These are phyloP conservation scores for Escarpia spicata DNA, from an alignment of 2,888 invertebrate genomes.

Conservation along the genomic window DNA sequence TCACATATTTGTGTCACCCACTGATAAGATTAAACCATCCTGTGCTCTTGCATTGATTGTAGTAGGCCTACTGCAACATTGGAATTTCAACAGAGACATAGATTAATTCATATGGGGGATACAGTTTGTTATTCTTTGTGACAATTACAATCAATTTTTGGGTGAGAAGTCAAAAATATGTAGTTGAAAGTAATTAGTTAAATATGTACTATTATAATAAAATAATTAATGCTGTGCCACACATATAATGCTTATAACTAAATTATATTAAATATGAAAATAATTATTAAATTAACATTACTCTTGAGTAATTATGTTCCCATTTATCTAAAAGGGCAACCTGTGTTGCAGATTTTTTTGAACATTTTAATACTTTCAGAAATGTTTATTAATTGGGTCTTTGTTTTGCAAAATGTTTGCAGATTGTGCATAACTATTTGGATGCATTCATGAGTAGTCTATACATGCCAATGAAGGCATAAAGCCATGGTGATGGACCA, in stretches of 20 bases:
- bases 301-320: neutral
- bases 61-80: neutral
- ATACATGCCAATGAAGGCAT: neutral
- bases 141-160: neutral
- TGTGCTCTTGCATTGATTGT: neutral
- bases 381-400: neutral
- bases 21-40: neutral
- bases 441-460: neutral
- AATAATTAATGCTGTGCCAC: too few species aligned
- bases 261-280: too few species aligned
- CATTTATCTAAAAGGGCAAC: slow-evolving; percentile 22
- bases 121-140: neutral
- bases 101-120: too few species aligned
- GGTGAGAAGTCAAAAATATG: neutral
- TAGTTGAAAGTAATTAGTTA: neutral
- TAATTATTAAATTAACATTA: too few species aligned
- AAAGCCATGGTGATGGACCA: neutral
- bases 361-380: neutral
- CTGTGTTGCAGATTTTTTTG: neutral
- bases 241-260: too few species aligned
- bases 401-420: neutral
- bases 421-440: neutral
- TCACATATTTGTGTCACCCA: neutral
- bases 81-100: neutral
- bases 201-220: neutral